phyloP scores from a whole-genome alignment of 2,888 invertebrate genomes.

The Dynastes hyllus region DNA sequence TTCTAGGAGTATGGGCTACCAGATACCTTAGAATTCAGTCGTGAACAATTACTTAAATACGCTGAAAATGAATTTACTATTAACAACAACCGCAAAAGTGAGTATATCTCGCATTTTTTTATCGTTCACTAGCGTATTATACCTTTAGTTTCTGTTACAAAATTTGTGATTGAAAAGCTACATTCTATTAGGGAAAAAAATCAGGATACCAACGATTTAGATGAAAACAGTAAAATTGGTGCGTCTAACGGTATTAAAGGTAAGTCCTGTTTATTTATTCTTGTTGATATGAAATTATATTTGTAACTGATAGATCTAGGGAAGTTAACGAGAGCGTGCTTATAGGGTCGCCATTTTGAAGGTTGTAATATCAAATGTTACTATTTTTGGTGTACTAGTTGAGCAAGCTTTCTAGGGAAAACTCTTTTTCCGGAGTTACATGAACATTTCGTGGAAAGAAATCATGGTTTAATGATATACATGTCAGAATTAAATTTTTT shows the following conservation, averaged over 20 bases:
- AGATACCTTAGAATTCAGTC: slow-evolving; percentile 28
- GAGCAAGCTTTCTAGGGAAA: no score
- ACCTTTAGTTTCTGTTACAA: slow-evolving; percentile 3
- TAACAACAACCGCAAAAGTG: slow-evolving; percentile 1
- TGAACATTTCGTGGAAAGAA: no score
- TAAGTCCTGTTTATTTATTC: not conserved
- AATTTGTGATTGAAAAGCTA: slow-evolving; percentile 45
- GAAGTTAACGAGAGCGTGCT: no score
- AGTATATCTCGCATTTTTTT: not conserved
- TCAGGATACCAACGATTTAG: slow-evolving; percentile 21
- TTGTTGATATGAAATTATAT: no score
- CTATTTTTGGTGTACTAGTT: no score
- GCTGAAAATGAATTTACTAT: slow-evolving; percentile 36
- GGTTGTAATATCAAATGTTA: no score
- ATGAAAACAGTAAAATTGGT: slow-evolving; percentile 39
- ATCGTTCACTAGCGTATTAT: not conserved
- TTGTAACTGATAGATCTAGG: no score
- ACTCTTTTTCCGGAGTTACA: no score
- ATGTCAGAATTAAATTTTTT: no score
- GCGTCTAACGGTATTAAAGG: slow-evolving; percentile 34
- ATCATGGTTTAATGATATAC: no score
- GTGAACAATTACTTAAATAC: slow-evolving; percentile 37
- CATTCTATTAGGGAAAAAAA: slow-evolving; percentile 38
- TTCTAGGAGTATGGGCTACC: slow-evolving; percentile 47
- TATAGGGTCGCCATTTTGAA: no score